These are phyloP conservation scores for Cairina moschata DNA, from an alignment of 2,113 vertebrate genomes.

Conservation along the genomic window DNA sequence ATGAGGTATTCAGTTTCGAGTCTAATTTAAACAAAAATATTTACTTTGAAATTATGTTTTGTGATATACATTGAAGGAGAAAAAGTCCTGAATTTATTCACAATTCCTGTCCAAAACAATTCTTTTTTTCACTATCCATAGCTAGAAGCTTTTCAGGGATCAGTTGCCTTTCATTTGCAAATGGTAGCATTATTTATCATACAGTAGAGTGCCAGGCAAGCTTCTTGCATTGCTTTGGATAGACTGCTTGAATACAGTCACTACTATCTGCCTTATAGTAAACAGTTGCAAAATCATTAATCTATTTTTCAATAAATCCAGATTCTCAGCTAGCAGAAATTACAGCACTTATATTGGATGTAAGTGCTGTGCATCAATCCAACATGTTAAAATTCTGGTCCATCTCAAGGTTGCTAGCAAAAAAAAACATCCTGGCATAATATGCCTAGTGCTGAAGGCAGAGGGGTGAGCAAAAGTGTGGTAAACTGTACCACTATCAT, in stretches of 20 bases:
- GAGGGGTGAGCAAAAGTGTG: neutral
- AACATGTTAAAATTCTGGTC: neutral
- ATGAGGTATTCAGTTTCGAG: neutral
- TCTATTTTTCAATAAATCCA: neutral
- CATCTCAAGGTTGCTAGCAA: neutral
- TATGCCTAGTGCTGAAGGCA: neutral
- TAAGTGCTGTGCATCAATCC: neutral
- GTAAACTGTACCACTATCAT: neutral
- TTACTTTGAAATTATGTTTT: constrained; percentile 4
- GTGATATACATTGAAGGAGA: neutral
- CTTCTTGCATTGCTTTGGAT: constrained; percentile 10
- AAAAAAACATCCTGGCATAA: neutral
- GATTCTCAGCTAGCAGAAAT: neutral
- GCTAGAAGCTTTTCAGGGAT: neutral
- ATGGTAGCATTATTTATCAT: neutral
- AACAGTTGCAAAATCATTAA: constrained; percentile 24
- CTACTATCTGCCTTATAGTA: neutral
- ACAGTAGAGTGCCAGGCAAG: neutral
- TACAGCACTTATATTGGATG: neutral
- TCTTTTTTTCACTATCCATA: neutral
- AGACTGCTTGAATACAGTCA: neutral
- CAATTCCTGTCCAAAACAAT: neutral
- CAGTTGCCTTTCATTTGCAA: constrained; percentile 18
- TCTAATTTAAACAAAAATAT: neutral
- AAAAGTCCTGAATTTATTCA: neutral